Evolutionary conservation across 1,140 invertebrate species (phyloP), one percentile per base, ranked within the genome.

Genomic region (Zaprionus gabonicus): DNA sequence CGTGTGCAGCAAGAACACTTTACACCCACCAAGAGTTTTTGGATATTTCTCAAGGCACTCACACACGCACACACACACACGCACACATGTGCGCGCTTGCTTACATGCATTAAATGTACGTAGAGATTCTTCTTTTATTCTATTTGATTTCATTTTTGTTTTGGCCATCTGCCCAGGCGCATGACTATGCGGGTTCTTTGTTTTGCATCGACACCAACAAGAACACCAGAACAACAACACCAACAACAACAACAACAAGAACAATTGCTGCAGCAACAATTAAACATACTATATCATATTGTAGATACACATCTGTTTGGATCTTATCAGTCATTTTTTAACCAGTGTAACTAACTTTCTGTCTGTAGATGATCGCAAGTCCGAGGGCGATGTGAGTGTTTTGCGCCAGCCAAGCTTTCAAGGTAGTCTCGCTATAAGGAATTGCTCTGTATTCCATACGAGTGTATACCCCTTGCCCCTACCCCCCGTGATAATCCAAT

Each of bases 381-480:
- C 91, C 46, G 91, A 92, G 34, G 91, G 90, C 70, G 91, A 92
- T 78, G 68, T 92, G 57, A 81, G 63, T 49, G 75, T 92, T 57
- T 76, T 86, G 58, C 90, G 91, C 13, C 87, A 92, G 76, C 63
- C 82, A 74, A 92, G 91, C 76, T 91, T 92, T 70, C 84, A 92
- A 92, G 91, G 91, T 92, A 70, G 38, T 36, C 38, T 36, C 44
- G 44, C 15, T 20, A 41, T 34, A 28, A 46, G 5, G n/a, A 46
- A 17, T 9, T 5, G 5, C 41, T 7, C 38, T 55, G 53, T 65
- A 44, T 46, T 62, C 31, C 60, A 53, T 38, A 55, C 20, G 20
- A 20, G 20, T 20, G 20, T 34, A 20, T 36, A 28, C 59, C 55
- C 41, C 27, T 36, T 59, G 41, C 12, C 58, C 10, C 13, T 49